Base-by-base conservation (phyloP, 2,888 invertebrate genomes). In the Tinea trinotella region DNA sequence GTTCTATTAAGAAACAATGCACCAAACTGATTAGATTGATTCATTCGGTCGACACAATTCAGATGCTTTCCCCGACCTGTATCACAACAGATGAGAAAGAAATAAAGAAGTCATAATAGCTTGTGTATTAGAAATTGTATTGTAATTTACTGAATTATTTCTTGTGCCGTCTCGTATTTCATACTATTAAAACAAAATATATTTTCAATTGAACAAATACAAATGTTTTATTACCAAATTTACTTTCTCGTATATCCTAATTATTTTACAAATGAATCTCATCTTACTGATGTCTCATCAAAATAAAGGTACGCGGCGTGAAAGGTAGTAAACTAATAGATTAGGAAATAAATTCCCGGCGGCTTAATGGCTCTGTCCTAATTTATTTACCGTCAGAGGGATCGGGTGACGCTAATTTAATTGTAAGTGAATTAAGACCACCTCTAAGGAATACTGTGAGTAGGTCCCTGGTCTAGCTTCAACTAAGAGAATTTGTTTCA, bases 331-430 rank as follows among this genome's bases (percentile, higher is more conserved):
- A 62, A 61, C 61, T 73, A 71, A 71, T 69, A 72, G 70, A 72
- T 71, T 68, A 70, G 65, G 67, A 68, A 72, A 73, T 70, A 68
- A 70, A 75, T 71, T 72, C 65, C 64, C 66, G 61, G 54, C 59
- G 62, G 69, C 70, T 71, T 76, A 76, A 75, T 74, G 70, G 71
- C 63, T 67, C 64, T 65, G 66, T 67, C 68, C 67, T 76, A 74
- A 79, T 77, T 77, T 73, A 75, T 74, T 76, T 75, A 74, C 67
- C 69, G 68, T 70, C 71, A 67, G 66, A 67, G 67, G 67, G 70
- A 72, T 73, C 68, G 68, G 68, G 70, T 74, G 74, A 74, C 74
- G 67, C 64, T 74, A 74, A 76, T 76, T 77, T 75, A 74, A 77
- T 76, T 76, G 71, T 71, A 68, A 74, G 67, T 69, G 69, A 71